Conservation (phyloP, 2,113 vertebrate species). For the Hippocampus guttulatus region DNA sequence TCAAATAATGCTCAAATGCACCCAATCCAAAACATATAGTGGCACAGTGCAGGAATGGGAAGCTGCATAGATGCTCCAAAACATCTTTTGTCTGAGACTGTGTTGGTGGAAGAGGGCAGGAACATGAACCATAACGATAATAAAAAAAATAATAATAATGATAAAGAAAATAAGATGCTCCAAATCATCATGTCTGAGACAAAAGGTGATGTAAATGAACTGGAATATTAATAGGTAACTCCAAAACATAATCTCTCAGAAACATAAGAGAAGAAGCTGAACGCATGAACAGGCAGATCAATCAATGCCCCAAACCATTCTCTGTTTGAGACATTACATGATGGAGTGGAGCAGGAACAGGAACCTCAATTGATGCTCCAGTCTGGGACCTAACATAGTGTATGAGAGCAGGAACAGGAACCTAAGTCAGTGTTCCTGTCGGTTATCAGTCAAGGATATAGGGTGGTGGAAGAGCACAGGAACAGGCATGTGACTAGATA, state of each 20-base stretch:
- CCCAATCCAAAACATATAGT: too few species aligned
- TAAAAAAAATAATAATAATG: not conserved
- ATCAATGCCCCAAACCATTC: too few species aligned
- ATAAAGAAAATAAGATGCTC: too few species aligned
- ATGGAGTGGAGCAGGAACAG: too few species aligned
- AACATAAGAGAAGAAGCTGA: too few species aligned
- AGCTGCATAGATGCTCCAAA: slow-evolving; percentile 44
- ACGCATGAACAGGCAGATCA: too few species aligned
- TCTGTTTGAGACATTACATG: too few species aligned
- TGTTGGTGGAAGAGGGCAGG: slow-evolving; percentile 5
- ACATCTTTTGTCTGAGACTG: slow-evolving; percentile 65
- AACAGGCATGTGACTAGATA: not conserved
- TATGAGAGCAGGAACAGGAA: not conserved
- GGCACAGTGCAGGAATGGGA: too few species aligned
- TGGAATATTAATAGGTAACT: too few species aligned
- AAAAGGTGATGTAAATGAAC: not conserved
- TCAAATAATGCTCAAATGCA: not conserved
- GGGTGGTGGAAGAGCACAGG: not conserved
- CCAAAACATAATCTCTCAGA: too few species aligned
- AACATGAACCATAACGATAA: not conserved
- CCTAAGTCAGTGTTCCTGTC: too few species aligned
- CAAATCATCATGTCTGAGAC: not conserved
- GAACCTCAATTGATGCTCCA: not conserved
- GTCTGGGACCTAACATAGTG: not conserved
- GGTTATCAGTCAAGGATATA: not conserved